A percentile compares a stretch with the other conserved stretches of the same genome.
Conservation (phyloP, 2,888 invertebrate species). For the Margaritifera margaritifera region DNA sequence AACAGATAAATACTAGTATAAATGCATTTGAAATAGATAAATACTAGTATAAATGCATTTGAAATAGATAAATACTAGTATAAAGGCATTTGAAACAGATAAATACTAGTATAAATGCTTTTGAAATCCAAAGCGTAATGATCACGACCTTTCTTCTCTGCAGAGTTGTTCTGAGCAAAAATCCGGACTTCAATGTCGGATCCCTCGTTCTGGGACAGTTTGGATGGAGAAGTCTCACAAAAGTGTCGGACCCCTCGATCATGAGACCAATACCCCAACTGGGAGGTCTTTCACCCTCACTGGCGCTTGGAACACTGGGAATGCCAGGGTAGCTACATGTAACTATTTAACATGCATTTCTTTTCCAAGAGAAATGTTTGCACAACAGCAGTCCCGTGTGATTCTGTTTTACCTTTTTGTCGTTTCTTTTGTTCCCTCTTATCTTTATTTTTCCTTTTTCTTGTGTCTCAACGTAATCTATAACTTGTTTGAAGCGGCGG, state of each 20-base stretch:
- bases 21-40: no score
- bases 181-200: slow-evolving; percentile 80
- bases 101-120: no score
- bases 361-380: background rate
- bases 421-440: no score
- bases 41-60: no score
- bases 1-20: no score
- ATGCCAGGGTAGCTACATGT: slow-evolving; percentile 80
- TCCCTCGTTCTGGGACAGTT: slow-evolving; percentile 78
- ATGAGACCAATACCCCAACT: slow-evolving; percentile 57
- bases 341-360: slow-evolving; percentile 5
- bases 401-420: background rate
- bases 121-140: no score
- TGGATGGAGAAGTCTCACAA: slow-evolving; percentile 78
- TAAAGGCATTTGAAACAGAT: no score
- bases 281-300: slow-evolving; percentile 78
- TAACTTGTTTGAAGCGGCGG: no score
- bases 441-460: background rate
- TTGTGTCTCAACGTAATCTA: no score
- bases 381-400: background rate
- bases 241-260: slow-evolving; percentile 15
- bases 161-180: slow-evolving; percentile 82
- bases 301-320: slow-evolving; percentile 80
- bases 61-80: no score
- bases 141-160: slow-evolving; percentile 46